phyloP scores from a whole-genome alignment of 2,113 vertebrate genomes.

The Cephalopterus ornatus region DNA sequence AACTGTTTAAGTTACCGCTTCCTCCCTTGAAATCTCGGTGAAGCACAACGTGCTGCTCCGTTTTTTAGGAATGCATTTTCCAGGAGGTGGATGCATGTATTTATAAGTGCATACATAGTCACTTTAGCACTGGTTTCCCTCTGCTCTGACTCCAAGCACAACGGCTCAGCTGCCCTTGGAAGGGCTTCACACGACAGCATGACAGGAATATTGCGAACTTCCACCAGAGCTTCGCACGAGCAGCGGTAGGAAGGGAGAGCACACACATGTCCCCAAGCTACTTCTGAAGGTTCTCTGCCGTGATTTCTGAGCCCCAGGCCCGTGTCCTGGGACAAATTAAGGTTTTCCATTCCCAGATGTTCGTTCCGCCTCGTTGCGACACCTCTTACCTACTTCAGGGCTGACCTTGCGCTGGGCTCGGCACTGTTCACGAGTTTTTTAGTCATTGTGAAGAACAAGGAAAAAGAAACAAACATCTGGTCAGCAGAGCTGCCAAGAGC shows the following conservation, averaged over 20 bases:
- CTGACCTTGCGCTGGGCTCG: constrained; percentile 20
- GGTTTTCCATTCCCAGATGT: constrained; percentile 52
- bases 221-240: background rate
- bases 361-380: background rate
- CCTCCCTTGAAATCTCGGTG: fast-evolving
- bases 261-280: background rate
- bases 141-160: background rate
- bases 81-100: background rate
- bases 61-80: background rate
- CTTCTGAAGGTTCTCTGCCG: background rate
- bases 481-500: constrained; percentile 61
- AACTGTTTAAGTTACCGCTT: background rate
- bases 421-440: constrained; percentile 54
- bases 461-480: constrained; percentile 68
- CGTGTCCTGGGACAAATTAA: background rate
- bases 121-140: background rate
- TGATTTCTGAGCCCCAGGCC: background rate
- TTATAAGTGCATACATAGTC: fast-evolving
- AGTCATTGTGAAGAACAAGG: constrained; percentile 51
- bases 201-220: background rate
- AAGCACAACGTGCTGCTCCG: fast-evolving
- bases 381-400: constrained; percentile 61
- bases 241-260: background rate
- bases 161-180: background rate
- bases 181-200: background rate